A percentile compares a stretch with the other conserved stretches of the same genome.
Evolutionary conservation across 2,888 invertebrate genomes (phyloP).

Genomic region (Caenorhabditis japonica): DNA sequence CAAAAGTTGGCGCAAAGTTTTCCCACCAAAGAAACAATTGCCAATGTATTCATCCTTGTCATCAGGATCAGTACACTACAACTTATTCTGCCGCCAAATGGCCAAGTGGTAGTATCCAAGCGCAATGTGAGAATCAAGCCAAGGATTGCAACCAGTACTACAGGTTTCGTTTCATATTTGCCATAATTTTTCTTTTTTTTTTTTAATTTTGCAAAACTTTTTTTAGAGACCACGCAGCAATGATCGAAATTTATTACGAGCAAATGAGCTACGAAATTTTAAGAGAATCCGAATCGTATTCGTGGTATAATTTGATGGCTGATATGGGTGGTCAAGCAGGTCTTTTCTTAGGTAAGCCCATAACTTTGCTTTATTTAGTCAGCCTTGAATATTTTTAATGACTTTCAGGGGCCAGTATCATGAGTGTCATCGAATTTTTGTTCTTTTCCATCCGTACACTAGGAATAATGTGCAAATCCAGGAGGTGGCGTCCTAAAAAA

Average conservation of each 20-base stretch:
- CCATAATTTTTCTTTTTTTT: no score
- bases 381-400: neutral
- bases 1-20: conserved; percentile 53
- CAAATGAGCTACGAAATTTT: conserved; percentile 76
- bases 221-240: conserved; percentile 73
- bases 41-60: conserved; percentile 67
- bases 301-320: conserved; percentile 73
- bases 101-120: conserved; percentile 65
- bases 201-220: no score
- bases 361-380: neutral
- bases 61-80: conserved; percentile 72
- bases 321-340: conserved; percentile 76
- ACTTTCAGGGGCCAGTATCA: conserved; percentile 63
- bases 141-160: conserved; percentile 65
- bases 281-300: conserved; percentile 72
- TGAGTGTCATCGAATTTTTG: conserved; percentile 66
- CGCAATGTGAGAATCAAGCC: conserved; percentile 57
- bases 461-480: conserved; percentile 51
- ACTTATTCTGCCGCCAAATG: conserved; percentile 75
- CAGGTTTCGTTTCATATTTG: no score
- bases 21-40: no score
- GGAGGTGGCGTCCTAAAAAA: conserved; percentile 31
- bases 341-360: conserved; percentile 69
- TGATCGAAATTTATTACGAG: conserved; percentile 77
- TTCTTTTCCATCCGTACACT: conserved; percentile 61